A percentile compares a stretch with the other conserved stretches of the same genome.
Conservation (phyloP, 2,888 invertebrate species). For the Syrista parreyssii region DNA sequence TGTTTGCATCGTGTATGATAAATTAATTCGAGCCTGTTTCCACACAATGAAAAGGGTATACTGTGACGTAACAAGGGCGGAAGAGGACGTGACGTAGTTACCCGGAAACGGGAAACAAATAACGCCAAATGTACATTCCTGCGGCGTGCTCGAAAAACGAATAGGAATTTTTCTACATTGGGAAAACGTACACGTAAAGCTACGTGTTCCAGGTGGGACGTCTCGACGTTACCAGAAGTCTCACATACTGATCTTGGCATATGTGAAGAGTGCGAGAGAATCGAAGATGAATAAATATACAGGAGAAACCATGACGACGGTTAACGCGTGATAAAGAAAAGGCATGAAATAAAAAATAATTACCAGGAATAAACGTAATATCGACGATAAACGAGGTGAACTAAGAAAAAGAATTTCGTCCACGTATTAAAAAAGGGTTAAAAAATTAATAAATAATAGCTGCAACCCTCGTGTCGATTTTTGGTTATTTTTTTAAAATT, state of each 20-base stretch:
- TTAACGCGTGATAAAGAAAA: neutral
- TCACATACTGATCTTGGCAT: neutral
- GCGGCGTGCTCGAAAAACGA: neutral
- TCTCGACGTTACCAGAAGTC: neutral
- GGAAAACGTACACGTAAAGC: neutral
- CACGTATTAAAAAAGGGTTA: too few relatives aligned
- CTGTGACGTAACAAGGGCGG: neutral
- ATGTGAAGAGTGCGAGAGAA: neutral
- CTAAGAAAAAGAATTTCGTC: too few relatives aligned
- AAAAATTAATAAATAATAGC: too few relatives aligned
- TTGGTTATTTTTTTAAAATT: too few relatives aligned
- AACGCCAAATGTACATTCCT: neutral
- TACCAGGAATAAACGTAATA: too few relatives aligned
- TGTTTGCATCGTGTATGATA: rapidly evolving
- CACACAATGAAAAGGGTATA: neutral
- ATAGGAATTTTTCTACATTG: neutral
- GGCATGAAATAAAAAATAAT: neutral
- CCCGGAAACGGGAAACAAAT: neutral
- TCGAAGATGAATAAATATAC: neutral
- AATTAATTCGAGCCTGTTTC: neutral
- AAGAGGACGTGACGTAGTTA: neutral
- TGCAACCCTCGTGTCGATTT: too few relatives aligned
- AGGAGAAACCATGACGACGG: neutral
- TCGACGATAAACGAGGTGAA: too few relatives aligned
- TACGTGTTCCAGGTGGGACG: too few relatives aligned